A percentile compares a stretch with the other conserved stretches of the same genome.
phyloP scores from a whole-genome alignment of 2,113 vertebrate species.

The Podiceps cristatus region DNA sequence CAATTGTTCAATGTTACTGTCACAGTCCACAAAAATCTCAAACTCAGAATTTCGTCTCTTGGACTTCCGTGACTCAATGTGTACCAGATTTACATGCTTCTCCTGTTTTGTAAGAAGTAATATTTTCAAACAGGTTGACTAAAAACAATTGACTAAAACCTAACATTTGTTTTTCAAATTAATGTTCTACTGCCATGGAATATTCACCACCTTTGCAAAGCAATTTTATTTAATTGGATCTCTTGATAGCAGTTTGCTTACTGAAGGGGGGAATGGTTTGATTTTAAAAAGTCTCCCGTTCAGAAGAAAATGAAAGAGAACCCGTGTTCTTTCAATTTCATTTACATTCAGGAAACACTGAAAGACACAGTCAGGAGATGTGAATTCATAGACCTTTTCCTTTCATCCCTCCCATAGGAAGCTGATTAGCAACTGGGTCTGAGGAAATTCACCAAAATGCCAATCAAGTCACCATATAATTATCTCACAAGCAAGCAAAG shows the following conservation, averaged over 20 bases:
- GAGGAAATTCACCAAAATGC: not conserved
- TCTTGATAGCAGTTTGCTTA: not conserved
- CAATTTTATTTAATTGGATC: not conserved
- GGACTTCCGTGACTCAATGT: slow-evolving; percentile 96
- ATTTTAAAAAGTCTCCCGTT: not conserved
- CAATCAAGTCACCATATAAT: not conserved
- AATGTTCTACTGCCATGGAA: not conserved
- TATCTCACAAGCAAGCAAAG: not conserved
- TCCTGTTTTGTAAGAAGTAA: slow-evolving; percentile 78
- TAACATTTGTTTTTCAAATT: not conserved
- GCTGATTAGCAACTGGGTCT: not conserved
- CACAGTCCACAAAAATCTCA: slow-evolving; percentile 96
- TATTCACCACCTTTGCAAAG: not conserved
- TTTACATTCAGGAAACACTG: not conserved
- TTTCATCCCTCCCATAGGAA: not conserved
- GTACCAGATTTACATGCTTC: slow-evolving; percentile 93
- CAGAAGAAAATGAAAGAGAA: not conserved
- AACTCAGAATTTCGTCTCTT: slow-evolving; percentile 94
- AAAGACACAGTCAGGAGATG: not conserved
- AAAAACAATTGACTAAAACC: not conserved
- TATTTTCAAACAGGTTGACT: not conserved
- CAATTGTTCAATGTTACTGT: slow-evolving; percentile 92
- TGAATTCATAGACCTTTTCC: not conserved
- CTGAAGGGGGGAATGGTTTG: not conserved
- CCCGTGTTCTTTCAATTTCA: not conserved